phyloP scores from a whole-genome alignment of 2,797 vertebrate species.

The Nyctalus aviator region DNA sequence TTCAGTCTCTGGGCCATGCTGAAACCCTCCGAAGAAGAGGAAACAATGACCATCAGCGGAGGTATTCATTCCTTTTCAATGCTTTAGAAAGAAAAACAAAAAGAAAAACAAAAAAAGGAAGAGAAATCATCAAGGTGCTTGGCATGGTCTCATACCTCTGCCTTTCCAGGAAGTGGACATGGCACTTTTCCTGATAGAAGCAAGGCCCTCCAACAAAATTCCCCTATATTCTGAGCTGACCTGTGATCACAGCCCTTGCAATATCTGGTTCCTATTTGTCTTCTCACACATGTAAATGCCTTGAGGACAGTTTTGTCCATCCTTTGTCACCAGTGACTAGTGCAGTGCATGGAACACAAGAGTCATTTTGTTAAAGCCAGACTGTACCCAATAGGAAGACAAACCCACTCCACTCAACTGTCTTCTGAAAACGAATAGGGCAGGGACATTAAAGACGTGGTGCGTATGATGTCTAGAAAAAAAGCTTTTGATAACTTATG shows the following conservation, averaged over 20 bases:
- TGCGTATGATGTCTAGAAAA: constrained; percentile 37
- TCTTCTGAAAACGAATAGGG: constrained; percentile 1
- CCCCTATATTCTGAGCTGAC: constrained; percentile 5
- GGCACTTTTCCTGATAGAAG: constrained; percentile 27
- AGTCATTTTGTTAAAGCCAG: neutral
- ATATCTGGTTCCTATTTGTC: constrained; percentile 39
- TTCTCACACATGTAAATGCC: constrained; percentile 14
- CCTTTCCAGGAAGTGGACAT: constrained; percentile 31
- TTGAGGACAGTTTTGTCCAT: constrained; percentile 33
- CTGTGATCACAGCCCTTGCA: constrained; percentile 23
- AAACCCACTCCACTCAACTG: neutral
- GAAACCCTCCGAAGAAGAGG: constrained; percentile 12
- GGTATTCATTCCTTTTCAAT: neutral
- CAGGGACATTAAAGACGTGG: constrained; percentile 39
- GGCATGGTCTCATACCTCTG: neutral
- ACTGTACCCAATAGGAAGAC: neutral
- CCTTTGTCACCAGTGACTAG: constrained; percentile 4
- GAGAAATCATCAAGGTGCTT: neutral
- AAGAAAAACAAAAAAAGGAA: neutral
- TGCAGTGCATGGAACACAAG: neutral
- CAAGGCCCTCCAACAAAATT: neutral
- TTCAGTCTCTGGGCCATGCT: constrained; percentile 9
- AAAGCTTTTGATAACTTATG: constrained; percentile 7
- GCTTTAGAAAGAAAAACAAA: constrained; percentile 31
- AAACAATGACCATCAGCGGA: constrained; percentile 21